A percentile compares a stretch with the other conserved stretches of the same genome.
phyloP scores from a whole-genome alignment of 2,113 vertebrate species.

The Physeter macrocephalus region DNA sequence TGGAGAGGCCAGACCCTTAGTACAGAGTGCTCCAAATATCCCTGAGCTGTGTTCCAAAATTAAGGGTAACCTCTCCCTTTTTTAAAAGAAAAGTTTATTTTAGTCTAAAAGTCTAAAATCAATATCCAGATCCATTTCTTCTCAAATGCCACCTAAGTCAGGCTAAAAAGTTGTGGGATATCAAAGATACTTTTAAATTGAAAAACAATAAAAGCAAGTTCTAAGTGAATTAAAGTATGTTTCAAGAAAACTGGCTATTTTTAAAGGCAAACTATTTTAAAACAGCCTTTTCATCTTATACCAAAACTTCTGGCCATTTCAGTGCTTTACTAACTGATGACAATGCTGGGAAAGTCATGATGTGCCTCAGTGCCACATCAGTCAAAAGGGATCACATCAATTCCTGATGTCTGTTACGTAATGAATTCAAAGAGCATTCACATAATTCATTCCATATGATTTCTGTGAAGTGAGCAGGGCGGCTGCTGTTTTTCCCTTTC shows the following conservation, averaged over 20 bases:
- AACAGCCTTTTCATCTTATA: conserved; percentile 13
- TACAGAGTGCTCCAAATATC: not conserved
- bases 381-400: not conserved
- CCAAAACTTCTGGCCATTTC: not conserved
- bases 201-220: conserved; percentile 38
- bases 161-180: conserved; percentile 23
- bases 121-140: conserved; percentile 12
- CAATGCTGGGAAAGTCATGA: not conserved
- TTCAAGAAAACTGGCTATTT: conserved; percentile 32
- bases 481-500: not conserved
- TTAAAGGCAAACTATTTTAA: conserved; percentile 25
- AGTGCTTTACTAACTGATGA: not conserved
- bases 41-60: not conserved
- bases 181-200: conserved; percentile 15
- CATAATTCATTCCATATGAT: not conserved
- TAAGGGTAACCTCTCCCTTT: not conserved
- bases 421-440: not conserved
- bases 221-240: conserved; percentile 8
- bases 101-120: conserved; percentile 22
- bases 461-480: not conserved
- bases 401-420: not conserved
- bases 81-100: conserved; percentile 28
- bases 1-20: not conserved
- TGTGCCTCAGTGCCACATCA: not conserved
- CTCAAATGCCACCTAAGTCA: not conserved